Percentiles rank a stretch among this genome's conserved stretches.
Evolutionary conservation across 1,140 invertebrate genomes (phyloP).

Genomic region (Pinna nobilis): DNA sequence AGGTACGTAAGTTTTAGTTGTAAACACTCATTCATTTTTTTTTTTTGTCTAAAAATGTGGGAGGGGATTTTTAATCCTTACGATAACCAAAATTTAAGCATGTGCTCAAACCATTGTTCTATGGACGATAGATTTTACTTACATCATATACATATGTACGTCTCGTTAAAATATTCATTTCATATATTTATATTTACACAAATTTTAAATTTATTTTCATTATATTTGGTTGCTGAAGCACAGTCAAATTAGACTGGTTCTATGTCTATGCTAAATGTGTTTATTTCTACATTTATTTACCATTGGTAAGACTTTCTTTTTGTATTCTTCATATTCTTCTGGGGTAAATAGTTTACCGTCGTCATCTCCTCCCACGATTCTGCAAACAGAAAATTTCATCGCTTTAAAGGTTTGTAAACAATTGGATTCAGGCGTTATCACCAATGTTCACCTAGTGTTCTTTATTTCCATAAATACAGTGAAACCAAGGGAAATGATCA

Average conservation of each 20-base stretch:
- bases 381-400: constrained; percentile 42
- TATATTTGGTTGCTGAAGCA: not conserved
- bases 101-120: no score
- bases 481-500: not conserved
- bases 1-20: no score
- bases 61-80: no score
- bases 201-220: not conserved
- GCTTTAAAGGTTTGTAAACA: not conserved
- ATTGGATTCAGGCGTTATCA: not conserved
- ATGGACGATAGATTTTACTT: not conserved
- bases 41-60: no score
- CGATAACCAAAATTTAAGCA: no score
- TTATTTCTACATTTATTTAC: constrained; percentile 44
- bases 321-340: constrained; percentile 75
- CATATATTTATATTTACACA: not conserved
- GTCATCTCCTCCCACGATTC: constrained; percentile 76
- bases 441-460: not conserved
- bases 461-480: not conserved
- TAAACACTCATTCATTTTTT: no score
- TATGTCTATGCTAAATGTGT: not conserved
- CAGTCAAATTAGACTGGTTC: not conserved
- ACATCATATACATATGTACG: no score
- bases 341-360: constrained; percentile 72
- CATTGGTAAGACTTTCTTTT: constrained; percentile 72
- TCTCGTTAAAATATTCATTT: no score